phyloP scores from a whole-genome alignment of 2,797 vertebrate genomes.

The Botia kubotai region DNA sequence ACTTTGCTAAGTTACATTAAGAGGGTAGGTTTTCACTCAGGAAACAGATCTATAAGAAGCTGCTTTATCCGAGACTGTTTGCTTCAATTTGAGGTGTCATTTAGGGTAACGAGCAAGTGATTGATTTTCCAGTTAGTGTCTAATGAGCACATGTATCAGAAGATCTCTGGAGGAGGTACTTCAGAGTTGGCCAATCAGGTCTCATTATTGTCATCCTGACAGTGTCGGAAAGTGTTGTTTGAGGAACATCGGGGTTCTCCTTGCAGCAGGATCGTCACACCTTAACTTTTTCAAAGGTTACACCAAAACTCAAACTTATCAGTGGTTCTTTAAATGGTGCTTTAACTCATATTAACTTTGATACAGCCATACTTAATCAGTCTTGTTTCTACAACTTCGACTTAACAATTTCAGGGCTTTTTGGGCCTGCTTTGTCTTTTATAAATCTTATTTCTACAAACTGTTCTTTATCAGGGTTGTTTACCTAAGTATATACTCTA shows the following conservation, averaged over 20 bases:
- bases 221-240: constrained; percentile 49
- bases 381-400: constrained; percentile 44
- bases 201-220: constrained; percentile 72
- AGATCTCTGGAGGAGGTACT: constrained; percentile 72
- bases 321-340: constrained; percentile 55
- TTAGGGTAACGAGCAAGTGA: constrained; percentile 63
- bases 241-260: not conserved
- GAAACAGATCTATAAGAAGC: constrained; percentile 69
- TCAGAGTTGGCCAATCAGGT: constrained; percentile 74
- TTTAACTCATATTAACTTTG: constrained; percentile 42
- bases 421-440: constrained; percentile 41
- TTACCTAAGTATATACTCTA: constrained; percentile 57
- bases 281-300: constrained; percentile 14
- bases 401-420: constrained; percentile 70
- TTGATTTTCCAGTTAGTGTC: constrained; percentile 63
- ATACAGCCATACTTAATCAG: constrained; percentile 50
- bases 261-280: not conserved
- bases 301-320: constrained; percentile 16
- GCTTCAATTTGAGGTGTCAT: constrained; percentile 54
- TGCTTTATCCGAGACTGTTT: constrained; percentile 56
- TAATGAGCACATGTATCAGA: constrained; percentile 67
- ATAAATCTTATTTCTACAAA: constrained; percentile 57
- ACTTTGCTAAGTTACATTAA: constrained; percentile 36
- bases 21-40: constrained; percentile 72
- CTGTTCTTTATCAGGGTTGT: constrained; percentile 61